phyloP scores from a whole-genome alignment of 2,888 invertebrate species.

The Acleris laterana region DNA sequence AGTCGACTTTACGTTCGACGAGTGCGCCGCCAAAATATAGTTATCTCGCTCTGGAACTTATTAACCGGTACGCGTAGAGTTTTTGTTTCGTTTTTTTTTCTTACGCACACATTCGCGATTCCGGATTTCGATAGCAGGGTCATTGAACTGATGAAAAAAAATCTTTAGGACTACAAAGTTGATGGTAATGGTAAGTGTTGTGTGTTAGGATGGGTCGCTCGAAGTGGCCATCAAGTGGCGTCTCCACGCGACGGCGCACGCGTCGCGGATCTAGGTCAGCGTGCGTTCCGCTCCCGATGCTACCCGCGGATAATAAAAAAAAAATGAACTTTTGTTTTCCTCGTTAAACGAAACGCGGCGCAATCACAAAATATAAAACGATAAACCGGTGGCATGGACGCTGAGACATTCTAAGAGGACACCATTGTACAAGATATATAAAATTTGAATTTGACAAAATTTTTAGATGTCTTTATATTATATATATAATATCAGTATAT shows the following conservation, averaged over 20 bases:
- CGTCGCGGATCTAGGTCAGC: slow-evolving; percentile 76
- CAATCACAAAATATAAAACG: slow-evolving; percentile 11
- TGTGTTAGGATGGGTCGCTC: slow-evolving; percentile 64
- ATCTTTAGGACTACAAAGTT: slow-evolving; percentile 63
- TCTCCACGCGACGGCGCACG: slow-evolving; percentile 53
- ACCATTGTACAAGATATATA: too few relatives aligned
- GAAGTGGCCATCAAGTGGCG: slow-evolving; percentile 49
- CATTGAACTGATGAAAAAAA: slow-evolving; percentile 79
- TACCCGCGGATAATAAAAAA: slow-evolving; percentile 46
- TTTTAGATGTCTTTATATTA: too few relatives aligned
- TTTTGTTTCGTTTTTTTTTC: slow-evolving; percentile 80
- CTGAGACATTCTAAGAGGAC: slow-evolving; percentile 7
- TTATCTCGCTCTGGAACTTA: slow-evolving; percentile 80
- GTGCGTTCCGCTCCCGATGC: slow-evolving; percentile 56
- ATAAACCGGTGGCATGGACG: slow-evolving; percentile 9
- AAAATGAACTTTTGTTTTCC: slow-evolving; percentile 33
- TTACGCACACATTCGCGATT: slow-evolving; percentile 74
- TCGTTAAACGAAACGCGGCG: slow-evolving; percentile 2
- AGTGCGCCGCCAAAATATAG: slow-evolving; percentile 77
- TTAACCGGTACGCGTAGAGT: slow-evolving; percentile 69
- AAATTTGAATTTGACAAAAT: too few relatives aligned
- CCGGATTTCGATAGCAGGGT: slow-evolving; percentile 84
- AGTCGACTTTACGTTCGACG: slow-evolving; percentile 76
- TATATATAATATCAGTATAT: too few relatives aligned
- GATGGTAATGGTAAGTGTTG: slow-evolving; percentile 65